phyloP scores from a whole-genome alignment of 2,113 vertebrate genomes.

The Tachycineta bicolor region DNA sequence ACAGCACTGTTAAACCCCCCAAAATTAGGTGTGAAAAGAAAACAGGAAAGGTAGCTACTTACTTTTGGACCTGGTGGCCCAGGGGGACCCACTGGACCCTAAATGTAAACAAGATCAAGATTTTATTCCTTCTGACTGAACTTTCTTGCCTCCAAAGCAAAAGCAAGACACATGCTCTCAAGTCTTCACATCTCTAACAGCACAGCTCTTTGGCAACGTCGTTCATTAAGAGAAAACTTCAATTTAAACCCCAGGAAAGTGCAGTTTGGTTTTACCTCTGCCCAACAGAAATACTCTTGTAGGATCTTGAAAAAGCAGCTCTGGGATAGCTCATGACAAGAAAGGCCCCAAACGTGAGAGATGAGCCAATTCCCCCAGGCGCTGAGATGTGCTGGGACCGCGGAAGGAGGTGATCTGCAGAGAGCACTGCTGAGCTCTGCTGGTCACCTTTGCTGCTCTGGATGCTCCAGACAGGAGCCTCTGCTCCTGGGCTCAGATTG shows the following conservation, averaged over 20 bases:
- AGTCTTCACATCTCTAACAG: not conserved
- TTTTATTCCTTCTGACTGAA: not conserved
- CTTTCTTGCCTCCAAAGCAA: not conserved
- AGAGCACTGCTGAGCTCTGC: not conserved
- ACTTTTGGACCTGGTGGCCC: slow-evolving; percentile 83
- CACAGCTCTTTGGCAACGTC: not conserved
- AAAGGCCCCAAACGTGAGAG: not conserved
- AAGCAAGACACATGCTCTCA: not conserved
- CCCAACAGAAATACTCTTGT: not conserved
- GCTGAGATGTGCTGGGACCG: not conserved
- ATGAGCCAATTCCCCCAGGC: not conserved
- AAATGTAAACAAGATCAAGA: slow-evolving; percentile 17
- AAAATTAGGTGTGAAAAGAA: not conserved
- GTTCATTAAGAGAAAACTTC: not conserved
- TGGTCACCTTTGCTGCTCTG: not conserved
- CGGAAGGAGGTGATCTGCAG: too few species aligned
- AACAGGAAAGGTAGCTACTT: slow-evolving; percentile 58
- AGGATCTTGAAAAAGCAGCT: not conserved
- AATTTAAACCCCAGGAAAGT: not conserved
- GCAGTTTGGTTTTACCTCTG: not conserved
- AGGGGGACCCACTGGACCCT: slow-evolving; percentile 82
- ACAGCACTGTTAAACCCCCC: not conserved
- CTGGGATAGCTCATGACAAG: not conserved
- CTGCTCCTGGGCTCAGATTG: not conserved
- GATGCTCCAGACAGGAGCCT: not conserved